Evolutionary conservation across 1,140 invertebrate genomes (phyloP).

Genomic region (Hermetia illucens): DNA sequence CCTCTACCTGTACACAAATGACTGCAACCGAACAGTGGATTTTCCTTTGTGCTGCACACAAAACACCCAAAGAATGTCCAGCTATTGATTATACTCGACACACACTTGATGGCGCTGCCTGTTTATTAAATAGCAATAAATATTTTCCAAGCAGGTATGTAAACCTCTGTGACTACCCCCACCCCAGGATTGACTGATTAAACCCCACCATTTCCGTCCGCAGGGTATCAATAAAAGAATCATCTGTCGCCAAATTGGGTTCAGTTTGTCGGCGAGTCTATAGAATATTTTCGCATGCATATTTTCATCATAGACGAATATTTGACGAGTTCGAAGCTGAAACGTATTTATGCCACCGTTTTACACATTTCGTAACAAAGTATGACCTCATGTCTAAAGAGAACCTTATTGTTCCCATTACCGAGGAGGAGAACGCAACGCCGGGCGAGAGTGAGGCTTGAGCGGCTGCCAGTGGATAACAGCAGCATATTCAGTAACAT

Average conservation of each 20-base stretch:
- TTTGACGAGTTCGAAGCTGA: slow-evolving; percentile 98
- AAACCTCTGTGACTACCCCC: background rate
- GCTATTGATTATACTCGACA: slow-evolving; percentile 99
- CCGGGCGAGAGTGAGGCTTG: slow-evolving; percentile 55
- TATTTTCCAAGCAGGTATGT: slow-evolving; percentile 96
- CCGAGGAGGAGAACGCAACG: slow-evolving; percentile 30
- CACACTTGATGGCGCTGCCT: slow-evolving; percentile 97
- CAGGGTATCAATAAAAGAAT: slow-evolving; percentile 97
- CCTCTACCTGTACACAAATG: slow-evolving; percentile 97
- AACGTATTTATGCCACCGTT: slow-evolving; percentile 88
- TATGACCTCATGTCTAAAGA: slow-evolving; percentile 98
- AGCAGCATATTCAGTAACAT: no score
- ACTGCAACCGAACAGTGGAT: slow-evolving; percentile 99
- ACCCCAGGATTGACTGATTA: background rate
- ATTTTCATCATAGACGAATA: slow-evolving; percentile 92
- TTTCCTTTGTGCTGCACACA: slow-evolving; percentile 98
- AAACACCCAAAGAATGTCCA: slow-evolving; percentile 99
- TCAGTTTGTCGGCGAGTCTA: slow-evolving; percentile 97
- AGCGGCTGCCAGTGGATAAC: no score
- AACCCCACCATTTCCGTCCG: slow-evolving; percentile 15
- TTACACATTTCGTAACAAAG: slow-evolving; percentile 96
- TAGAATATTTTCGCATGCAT: slow-evolving; percentile 98
- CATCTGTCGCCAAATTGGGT: slow-evolving; percentile 93
- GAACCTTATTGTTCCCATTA: slow-evolving; percentile 94
- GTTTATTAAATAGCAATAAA: slow-evolving; percentile 97